These are phyloP conservation scores for Mus minutoides DNA, from an alignment of 2,797 vertebrate species.

Conservation along the genomic window DNA sequence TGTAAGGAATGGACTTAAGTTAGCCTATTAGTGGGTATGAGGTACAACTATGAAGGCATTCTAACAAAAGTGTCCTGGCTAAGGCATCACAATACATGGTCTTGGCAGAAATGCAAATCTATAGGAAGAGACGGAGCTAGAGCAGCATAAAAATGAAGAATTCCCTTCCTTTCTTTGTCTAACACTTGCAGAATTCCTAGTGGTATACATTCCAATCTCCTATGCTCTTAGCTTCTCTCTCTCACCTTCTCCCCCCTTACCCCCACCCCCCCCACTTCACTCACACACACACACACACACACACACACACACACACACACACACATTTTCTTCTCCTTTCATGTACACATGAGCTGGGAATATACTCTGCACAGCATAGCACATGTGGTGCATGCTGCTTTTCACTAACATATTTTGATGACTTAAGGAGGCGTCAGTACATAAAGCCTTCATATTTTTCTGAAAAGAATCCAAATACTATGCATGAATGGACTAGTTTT, in stretches of 20 bases:
- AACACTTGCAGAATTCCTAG: neutral
- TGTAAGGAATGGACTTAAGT: neutral
- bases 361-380: neutral
- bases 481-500: neutral
- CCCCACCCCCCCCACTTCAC: neutral
- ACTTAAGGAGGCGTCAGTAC: neutral
- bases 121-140: neutral
- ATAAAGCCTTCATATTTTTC: neutral
- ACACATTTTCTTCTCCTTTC: neutral
- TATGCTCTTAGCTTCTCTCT: neutral
- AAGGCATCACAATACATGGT: neutral
- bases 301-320: neutral
- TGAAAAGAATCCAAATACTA: neutral
- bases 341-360: neutral
- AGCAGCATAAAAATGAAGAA: neutral
- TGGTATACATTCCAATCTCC: neutral
- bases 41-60: neutral
- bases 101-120: conserved; percentile 16
- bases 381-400: neutral
- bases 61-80: neutral
- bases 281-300: neutral
- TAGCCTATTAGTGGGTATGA: neutral
- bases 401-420: neutral
- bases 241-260: neutral
- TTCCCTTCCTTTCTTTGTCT: neutral